A percentile compares a stretch with the other conserved stretches of the same genome.
Evolutionary conservation across 64 coral and sea anemone genomes (phyloP).

Genomic region (Astreopora myriophthalma): DNA sequence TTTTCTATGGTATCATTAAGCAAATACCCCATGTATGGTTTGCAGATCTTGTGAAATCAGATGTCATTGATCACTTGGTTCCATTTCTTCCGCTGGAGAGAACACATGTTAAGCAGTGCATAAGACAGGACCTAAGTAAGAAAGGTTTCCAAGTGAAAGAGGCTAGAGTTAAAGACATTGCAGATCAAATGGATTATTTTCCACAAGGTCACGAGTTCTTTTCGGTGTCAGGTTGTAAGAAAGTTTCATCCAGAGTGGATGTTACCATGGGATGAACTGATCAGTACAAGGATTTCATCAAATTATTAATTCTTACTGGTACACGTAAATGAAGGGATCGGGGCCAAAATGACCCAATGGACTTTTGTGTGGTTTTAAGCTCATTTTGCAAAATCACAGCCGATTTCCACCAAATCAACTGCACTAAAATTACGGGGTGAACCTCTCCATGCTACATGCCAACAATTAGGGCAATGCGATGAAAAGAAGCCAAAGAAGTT

Average conservation of each 20-base stretch:
- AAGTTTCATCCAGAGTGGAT: constrained; percentile 92
- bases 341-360: too few relatives aligned
- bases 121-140: constrained; percentile 42
- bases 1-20: constrained; percentile 24
- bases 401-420: too few relatives aligned
- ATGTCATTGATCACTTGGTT: constrained; percentile 79
- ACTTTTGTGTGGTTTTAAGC: too few relatives aligned
- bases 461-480: too few relatives aligned
- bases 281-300: too few relatives aligned
- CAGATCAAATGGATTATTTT: constrained; percentile 82
- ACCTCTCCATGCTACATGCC: too few relatives aligned
- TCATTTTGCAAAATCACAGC: too few relatives aligned
- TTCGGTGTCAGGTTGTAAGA: constrained; percentile 88
- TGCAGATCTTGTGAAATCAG: constrained; percentile 68
- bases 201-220: constrained; percentile 69
- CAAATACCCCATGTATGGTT: constrained; percentile 57
- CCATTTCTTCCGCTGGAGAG: constrained; percentile 89
- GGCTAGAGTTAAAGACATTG: constrained; percentile 55
- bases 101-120: constrained; percentile 84
- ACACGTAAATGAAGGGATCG: too few relatives aligned
- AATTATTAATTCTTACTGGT: too few relatives aligned
- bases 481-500: too few relatives aligned
- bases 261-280: constrained; percentile 65
- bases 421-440: too few relatives aligned
- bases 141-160: constrained; percentile 72